phyloP scores from a whole-genome alignment of 2,113 vertebrate genomes.

The Crotalus tigris region DNA sequence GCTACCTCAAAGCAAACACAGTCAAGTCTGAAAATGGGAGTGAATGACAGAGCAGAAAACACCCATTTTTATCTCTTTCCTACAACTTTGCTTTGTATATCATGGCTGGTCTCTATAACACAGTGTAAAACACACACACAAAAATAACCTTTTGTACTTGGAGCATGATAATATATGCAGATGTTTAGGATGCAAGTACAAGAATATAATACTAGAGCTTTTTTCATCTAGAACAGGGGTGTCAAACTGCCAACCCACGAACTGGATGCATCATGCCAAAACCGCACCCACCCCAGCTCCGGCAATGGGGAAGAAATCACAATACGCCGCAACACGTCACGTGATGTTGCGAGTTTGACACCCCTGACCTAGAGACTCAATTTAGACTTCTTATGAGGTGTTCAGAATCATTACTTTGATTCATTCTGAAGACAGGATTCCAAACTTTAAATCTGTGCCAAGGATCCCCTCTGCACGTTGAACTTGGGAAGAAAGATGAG shows the following conservation, averaged over 20 bases:
- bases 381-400: neutral
- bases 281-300: no score
- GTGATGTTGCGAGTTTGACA: no score
- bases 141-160: neutral
- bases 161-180: neutral
- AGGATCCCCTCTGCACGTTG: neutral
- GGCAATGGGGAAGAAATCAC: no score
- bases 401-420: neutral
- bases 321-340: no score
- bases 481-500: neutral
- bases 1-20: neutral
- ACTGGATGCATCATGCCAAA: no score
- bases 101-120: no score
- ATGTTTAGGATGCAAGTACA: neutral
- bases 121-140: neutral
- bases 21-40: neutral
- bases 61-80: neutral
- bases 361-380: neutral
- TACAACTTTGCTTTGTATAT: neutral
- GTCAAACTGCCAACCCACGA: no score
- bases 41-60: neutral
- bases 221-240: no score
- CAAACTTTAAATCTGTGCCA: neutral
- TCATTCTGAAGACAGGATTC: neutral
- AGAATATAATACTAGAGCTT: neutral